Base-by-base conservation (phyloP, 1,140 invertebrate species). In the Ceratitis capitata region DNA sequence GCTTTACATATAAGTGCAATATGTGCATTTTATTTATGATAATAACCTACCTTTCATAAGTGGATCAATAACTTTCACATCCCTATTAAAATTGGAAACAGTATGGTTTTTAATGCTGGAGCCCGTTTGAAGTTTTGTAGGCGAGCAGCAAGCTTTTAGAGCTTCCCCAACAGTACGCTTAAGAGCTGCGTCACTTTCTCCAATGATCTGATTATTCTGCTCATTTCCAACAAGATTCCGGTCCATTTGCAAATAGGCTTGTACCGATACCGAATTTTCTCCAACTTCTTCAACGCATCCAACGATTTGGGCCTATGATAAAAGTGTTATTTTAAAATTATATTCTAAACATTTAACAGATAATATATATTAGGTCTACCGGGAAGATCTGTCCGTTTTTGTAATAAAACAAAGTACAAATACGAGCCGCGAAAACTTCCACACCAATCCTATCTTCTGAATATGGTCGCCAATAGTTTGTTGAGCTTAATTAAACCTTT, bases 41-140 rank as follows among this genome's bases (percentile, higher is more conserved):
- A n/a, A n/a, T n/a, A n/a, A 29, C 16, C 35, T 69, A 69, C 61
- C 61, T 83, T 53, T 83, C 7, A 53, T 83, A 23, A n/a, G 23
- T 53, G 26, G 47, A 35, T 83, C 82, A 69, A 14, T 32, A 47
- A 42, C 85, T 3, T 56, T 7, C 47, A 78, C 83, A 19, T 85
- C 84, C 2, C 87, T 84, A 4, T 85, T 89, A 26, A 83, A 86
- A 42, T 90, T 87, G 4, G 45, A 47, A 14, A 45, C 29, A 42
- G 7, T 39, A 23, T 82, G 29, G 23, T 47, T 26, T 3, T 26
- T 53, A n/a, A 19, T 26, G 4, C 47, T 49, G n/a, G 51, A 51
- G 3, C 47, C 12, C 32, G 47, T 45, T 32, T 83, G 82, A 4
- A 49, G 9, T 83, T 83, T 83, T 53, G 49, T 83, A 14, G 82